Conservation (phyloP, 2,113 vertebrate genomes). For the Cavia aperea region DNA sequence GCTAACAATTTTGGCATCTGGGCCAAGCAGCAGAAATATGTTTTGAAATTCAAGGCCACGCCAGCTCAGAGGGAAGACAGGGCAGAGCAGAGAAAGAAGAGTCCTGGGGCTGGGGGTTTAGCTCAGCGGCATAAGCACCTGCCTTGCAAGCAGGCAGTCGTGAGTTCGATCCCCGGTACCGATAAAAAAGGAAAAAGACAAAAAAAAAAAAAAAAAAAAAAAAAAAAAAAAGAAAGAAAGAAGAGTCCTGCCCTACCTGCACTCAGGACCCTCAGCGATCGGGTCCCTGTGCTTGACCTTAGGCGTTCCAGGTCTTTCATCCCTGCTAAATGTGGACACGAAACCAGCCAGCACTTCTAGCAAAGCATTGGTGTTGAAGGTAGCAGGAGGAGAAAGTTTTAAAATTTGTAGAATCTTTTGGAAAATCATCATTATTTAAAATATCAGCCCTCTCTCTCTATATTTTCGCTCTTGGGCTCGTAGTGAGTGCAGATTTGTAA, state of each 20-base stretch:
- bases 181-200: too few species aligned
- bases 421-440: constrained; percentile 37
- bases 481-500: not conserved
- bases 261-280: not conserved
- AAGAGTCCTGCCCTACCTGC: not conserved
- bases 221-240: constrained; percentile 26
- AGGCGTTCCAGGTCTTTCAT: not conserved
- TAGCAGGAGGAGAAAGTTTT: not conserved
- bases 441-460: not conserved
- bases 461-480: not conserved
- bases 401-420: not conserved
- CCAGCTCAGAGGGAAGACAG: not conserved
- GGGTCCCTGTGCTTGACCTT: not conserved
- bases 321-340: not conserved
- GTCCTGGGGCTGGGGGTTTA: not conserved
- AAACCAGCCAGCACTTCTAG: not conserved
- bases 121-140: too few species aligned
- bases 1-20: constrained; percentile 38
- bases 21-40: not conserved
- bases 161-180: too few species aligned
- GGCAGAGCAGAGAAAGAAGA: not conserved
- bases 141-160: too few species aligned
- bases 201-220: not conserved
- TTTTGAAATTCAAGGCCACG: constrained; percentile 30
- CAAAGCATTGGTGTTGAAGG: not conserved